A percentile compares a stretch with the other conserved stretches of the same genome.
Evolutionary conservation across 2,888 invertebrate species (phyloP).

Genomic region (Slavum lentiscoides): DNA sequence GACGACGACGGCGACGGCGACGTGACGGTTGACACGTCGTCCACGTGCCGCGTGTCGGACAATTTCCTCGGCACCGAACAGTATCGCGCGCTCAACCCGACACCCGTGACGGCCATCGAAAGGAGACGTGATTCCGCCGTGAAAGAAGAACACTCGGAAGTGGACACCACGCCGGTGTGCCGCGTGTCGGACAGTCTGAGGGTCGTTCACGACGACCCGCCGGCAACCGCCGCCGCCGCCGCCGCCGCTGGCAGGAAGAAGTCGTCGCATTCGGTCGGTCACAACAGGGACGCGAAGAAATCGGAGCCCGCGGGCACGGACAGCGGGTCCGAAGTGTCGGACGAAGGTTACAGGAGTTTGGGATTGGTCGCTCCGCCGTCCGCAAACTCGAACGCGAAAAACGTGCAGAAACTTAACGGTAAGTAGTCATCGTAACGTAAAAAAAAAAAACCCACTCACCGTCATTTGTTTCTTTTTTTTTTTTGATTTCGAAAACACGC

Average conservation of each 20-base stretch:
- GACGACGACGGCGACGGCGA: not conserved
- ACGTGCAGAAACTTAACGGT: slow-evolving; percentile 43
- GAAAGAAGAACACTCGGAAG: slow-evolving; percentile 56
- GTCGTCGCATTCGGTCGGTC: slow-evolving; percentile 34
- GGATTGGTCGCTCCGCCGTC: slow-evolving; percentile 66
- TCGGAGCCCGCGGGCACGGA: slow-evolving; percentile 56
- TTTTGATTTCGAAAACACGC: too few species aligned
- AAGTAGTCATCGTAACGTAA: not conserved
- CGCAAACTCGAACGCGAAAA: slow-evolving; percentile 58
- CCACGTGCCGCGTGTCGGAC: slow-evolving; percentile 59
- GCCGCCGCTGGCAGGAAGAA: slow-evolving; percentile 14
- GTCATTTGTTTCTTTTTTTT: too few species aligned
- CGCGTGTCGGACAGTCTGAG: slow-evolving; percentile 58
- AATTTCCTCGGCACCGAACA: slow-evolving; percentile 55
- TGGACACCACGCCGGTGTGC: slow-evolving; percentile 57
- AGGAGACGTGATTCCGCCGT: slow-evolving; percentile 26
- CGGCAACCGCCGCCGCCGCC: slow-evolving; percentile 20
- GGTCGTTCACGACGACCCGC: slow-evolving; percentile 58
- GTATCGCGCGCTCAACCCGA: slow-evolving; percentile 48
- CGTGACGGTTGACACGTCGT: slow-evolving; percentile 60
- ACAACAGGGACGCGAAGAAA: slow-evolving; percentile 42
- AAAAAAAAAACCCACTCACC: too few species aligned
- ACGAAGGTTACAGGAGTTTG: slow-evolving; percentile 81
- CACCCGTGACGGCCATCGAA: slow-evolving; percentile 38
- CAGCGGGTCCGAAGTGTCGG: slow-evolving; percentile 74